Evolutionary conservation across 2,888 invertebrate species (phyloP).

Genomic region (Aspidiotus rigidus): DNA sequence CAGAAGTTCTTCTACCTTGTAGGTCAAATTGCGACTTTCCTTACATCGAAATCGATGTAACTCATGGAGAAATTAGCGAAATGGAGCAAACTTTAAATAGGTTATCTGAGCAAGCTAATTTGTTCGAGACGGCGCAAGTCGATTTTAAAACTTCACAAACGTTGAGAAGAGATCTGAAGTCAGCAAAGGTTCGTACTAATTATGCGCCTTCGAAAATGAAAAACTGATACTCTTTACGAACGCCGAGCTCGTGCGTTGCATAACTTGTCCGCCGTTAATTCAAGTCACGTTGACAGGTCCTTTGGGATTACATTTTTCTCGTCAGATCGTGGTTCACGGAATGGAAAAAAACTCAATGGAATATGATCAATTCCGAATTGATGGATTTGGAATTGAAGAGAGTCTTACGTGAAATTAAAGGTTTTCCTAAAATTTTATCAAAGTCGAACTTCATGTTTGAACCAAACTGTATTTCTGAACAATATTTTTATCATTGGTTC

Average conservation of each 20-base stretch:
- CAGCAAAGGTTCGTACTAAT: conserved; percentile 50
- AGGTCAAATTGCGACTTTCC: conserved; percentile 57
- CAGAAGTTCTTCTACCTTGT: conserved; percentile 45
- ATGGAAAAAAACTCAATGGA: conserved; percentile 92
- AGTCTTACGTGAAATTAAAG: conserved; percentile 73
- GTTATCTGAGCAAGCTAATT: conserved; percentile 61
- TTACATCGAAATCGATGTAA: conserved; percentile 59
- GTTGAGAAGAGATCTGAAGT: conserved; percentile 65
- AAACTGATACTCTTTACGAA: no score
- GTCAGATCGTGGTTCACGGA: conserved; percentile 73
- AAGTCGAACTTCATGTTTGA: neutral
- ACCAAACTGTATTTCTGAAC: neutral
- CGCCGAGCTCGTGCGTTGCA: no score
- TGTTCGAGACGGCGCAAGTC: conserved; percentile 78
- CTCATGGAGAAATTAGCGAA: conserved; percentile 54
- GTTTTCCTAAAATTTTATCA: conserved; percentile 42
- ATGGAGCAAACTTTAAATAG: conserved; percentile 60
- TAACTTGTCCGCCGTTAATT: neutral
- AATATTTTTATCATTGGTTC: conserved; percentile 36
- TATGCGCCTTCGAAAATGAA: no score
- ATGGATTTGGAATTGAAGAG: conserved; percentile 94
- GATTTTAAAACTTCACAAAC: conserved; percentile 69
- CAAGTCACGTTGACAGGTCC: conserved; percentile 47
- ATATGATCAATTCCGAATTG: conserved; percentile 82
- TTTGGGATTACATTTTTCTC: conserved; percentile 83